These are phyloP conservation scores for Turritopsis rubra DNA, from an alignment of 30 jellyfish, hydroid and myxozoan species.

Conservation along the genomic window DNA sequence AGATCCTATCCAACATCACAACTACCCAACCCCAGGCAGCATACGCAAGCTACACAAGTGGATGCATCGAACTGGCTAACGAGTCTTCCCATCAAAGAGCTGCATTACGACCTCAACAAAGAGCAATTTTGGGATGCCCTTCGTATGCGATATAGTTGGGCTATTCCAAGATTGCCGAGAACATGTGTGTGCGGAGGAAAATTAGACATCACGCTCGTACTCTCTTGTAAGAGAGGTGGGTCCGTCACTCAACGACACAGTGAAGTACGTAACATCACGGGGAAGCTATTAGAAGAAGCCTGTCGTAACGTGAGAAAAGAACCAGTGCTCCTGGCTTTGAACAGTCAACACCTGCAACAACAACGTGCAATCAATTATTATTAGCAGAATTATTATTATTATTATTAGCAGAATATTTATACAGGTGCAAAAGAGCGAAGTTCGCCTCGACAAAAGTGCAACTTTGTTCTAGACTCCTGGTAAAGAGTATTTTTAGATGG, in stretches of 20 bases:
- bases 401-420: no score
- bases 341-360: not conserved
- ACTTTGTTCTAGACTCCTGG: not conserved
- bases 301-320: not conserved
- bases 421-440: not conserved
- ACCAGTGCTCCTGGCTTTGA: not conserved
- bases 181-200: not conserved
- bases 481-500: conserved; percentile 16
- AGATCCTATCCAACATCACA: conserved; percentile 1
- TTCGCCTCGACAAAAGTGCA: not conserved
- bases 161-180: not conserved
- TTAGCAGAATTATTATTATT: no score
- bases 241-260: not conserved
- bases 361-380: not conserved
- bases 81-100: not conserved
- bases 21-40: conserved; percentile 27
- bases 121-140: not conserved
- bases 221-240: not conserved
- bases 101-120: not conserved
- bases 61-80: conserved; percentile 11
- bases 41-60: not conserved
- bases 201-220: not conserved
- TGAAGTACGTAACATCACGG: not conserved
- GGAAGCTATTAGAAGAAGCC: not conserved
- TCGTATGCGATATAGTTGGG: conserved; percentile 5